Evolutionary conservation across 2,888 invertebrate genomes (phyloP).

Genomic region (Cistogaster globosa): DNA sequence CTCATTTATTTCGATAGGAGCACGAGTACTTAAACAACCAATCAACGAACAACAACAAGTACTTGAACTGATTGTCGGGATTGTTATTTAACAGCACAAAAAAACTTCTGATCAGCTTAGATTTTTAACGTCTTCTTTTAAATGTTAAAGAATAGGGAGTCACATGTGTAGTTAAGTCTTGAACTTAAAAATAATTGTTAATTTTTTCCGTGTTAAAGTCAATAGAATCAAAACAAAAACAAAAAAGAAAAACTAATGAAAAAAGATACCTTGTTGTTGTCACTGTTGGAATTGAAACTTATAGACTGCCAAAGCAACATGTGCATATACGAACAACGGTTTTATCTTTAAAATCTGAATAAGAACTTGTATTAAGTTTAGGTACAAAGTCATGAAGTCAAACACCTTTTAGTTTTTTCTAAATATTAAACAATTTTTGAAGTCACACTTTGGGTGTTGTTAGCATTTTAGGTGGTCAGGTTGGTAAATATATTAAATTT

Average conservation of each 20-base stretch:
- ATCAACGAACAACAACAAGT: neutral
- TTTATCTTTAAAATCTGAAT: slow-evolving; percentile 66
- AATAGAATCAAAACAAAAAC: slow-evolving; percentile 6
- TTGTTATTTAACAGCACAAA: slow-evolving; percentile 37
- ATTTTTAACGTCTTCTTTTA: slow-evolving; percentile 16
- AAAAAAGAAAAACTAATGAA: neutral
- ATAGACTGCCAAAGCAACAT: slow-evolving; percentile 37
- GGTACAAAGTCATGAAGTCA: slow-evolving; percentile 59
- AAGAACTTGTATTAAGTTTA: slow-evolving; percentile 47
- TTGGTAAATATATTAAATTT: neutral
- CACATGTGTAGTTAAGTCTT: slow-evolving; percentile 35
- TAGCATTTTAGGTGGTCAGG: slow-evolving; percentile 38
- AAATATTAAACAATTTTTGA: slow-evolving; percentile 26
- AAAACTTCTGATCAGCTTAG: neutral
- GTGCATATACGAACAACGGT: slow-evolving; percentile 25
- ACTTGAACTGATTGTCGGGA: slow-evolving; percentile 14
- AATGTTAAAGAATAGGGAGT: slow-evolving; percentile 15
- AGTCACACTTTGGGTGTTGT: slow-evolving; percentile 59
- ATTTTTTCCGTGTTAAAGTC: slow-evolving; percentile 36
- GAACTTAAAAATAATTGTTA: slow-evolving; percentile 65
- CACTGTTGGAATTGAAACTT: slow-evolving; percentile 43
- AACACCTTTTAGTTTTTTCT: slow-evolving; percentile 61
- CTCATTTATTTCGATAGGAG: slow-evolving; percentile 20
- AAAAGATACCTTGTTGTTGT: slow-evolving; percentile 34
- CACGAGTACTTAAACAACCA: slow-evolving; percentile 1